Evolutionary conservation across 2,888 invertebrate genomes (phyloP).

Genomic region (Caenorhabditis sp.): DNA sequence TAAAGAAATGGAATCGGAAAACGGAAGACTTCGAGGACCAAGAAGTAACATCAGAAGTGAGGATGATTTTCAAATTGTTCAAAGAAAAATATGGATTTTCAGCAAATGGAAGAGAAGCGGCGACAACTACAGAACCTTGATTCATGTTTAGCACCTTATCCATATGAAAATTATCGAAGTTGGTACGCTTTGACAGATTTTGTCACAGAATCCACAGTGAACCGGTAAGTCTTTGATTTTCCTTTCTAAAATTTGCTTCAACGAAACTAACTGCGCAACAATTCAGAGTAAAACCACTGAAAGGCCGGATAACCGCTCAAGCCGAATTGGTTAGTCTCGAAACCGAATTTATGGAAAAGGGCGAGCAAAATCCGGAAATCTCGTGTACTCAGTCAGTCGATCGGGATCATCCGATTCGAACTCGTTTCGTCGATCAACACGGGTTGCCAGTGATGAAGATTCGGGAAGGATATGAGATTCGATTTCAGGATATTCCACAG

Average conservation of each 20-base stretch:
- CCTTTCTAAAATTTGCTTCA: too few species aligned
- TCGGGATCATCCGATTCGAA: slow-evolving; percentile 56
- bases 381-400: slow-evolving; percentile 38
- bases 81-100: neutral
- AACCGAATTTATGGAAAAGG: slow-evolving; percentile 49
- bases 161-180: slow-evolving; percentile 85
- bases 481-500: slow-evolving; percentile 75
- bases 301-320: slow-evolving; percentile 64
- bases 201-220: slow-evolving; percentile 37
- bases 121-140: slow-evolving; percentile 80
- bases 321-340: slow-evolving; percentile 66
- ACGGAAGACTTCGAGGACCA: slow-evolving; percentile 77
- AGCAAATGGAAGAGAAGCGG: slow-evolving; percentile 25
- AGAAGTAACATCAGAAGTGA: slow-evolving; percentile 35
- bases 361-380: neutral
- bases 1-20: slow-evolving; percentile 85
- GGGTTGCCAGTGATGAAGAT: slow-evolving; percentile 85
- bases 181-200: slow-evolving; percentile 76
- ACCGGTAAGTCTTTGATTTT: slow-evolving; percentile 73
- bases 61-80: neutral
- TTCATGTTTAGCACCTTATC: slow-evolving; percentile 86
- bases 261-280: too few species aligned
- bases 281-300: slow-evolving; percentile 72
- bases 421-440: slow-evolving; percentile 61
- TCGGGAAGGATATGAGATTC: slow-evolving; percentile 82